Base-by-base conservation (phyloP, 2,113 vertebrate species). In the Bagarius yarrelli region DNA sequence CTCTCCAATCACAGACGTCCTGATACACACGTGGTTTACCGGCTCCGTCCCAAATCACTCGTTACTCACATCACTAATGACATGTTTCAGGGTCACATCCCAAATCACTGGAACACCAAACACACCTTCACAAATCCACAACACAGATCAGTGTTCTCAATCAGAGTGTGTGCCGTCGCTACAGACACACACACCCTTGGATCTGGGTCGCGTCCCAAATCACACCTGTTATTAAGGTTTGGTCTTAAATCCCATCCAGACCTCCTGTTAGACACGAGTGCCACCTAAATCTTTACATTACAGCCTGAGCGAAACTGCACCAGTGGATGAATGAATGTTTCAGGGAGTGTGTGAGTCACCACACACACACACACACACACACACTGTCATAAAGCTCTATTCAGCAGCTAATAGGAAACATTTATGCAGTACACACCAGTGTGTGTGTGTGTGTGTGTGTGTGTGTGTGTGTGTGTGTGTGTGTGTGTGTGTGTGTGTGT, bases 341-440 rank as follows among this genome's bases (percentile, higher is more conserved):
- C 25, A 71, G 69, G 25, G 4, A 52, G 44, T 16, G 16, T 52
- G 69, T 71, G 47, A 52, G 69, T 52, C 44, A 71, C 47, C n/a
- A 66, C 56, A 70, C 52, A 76, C 64, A 76, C 64, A 76, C 27
- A 79, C 57, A 78, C 56, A 72, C 71, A 52, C n/a, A 59, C 64
- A 63, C 74, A 70, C 50, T 80, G 66, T 47, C 21, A 44, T 69
- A 47, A 69, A 74, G 71, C 52, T 21, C 34, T 60, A 63, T 57
- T 78, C 60, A 64, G 76, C 15, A 66, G 30, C 36, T 52, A 11
- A 56, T 18, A 78, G 47, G 61, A 66, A 66, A 66, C 30, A 53
- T 53, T 52, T 64, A 53, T 52, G 12, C 27, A 23, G 40, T 76
- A 36, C 40, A 1, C 23, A 40, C 8, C 8, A 40, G 66, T 9